phyloP scores from a whole-genome alignment of 2,113 vertebrate species.

The Lagopus muta region DNA sequence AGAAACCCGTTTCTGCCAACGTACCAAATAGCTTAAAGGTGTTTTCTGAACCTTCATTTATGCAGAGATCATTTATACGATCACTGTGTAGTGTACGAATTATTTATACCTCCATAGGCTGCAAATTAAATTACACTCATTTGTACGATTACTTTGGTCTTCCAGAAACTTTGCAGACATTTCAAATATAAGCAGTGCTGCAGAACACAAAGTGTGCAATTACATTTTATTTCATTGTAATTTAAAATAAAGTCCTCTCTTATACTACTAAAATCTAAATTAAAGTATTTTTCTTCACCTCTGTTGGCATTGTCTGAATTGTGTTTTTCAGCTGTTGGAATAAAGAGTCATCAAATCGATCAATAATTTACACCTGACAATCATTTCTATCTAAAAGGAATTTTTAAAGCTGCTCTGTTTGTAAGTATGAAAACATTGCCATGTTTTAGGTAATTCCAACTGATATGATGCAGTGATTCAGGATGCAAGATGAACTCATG shows the following conservation, averaged over 20 bases:
- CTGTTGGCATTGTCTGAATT: not conserved
- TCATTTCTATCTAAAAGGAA: not conserved
- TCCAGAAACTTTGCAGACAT: conserved; percentile 48
- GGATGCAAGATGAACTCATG: not conserved
- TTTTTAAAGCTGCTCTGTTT: not conserved
- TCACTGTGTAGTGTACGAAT: not conserved
- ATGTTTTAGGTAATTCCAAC: not conserved
- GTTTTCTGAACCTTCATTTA: conserved; percentile 26
- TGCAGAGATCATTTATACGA: not conserved
- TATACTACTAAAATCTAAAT: not conserved
- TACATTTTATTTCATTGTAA: conserved; percentile 20
- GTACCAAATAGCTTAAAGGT: not conserved
- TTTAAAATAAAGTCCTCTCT: conserved; percentile 32
- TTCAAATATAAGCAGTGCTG: conserved; percentile 37
- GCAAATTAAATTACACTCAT: conserved; percentile 55
- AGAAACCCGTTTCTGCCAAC: not conserved
- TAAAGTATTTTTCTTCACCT: not conserved
- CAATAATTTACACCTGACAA: not conserved
- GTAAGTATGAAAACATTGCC: not conserved
- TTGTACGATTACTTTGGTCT: conserved; percentile 43
- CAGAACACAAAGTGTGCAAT: conserved; percentile 10
- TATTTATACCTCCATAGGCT: conserved; percentile 17
- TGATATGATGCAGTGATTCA: not conserved
- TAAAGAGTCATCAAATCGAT: not conserved
- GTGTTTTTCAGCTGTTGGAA: not conserved